Conservation (phyloP, 1,140 invertebrate species). For the Atta cephalotes region DNA sequence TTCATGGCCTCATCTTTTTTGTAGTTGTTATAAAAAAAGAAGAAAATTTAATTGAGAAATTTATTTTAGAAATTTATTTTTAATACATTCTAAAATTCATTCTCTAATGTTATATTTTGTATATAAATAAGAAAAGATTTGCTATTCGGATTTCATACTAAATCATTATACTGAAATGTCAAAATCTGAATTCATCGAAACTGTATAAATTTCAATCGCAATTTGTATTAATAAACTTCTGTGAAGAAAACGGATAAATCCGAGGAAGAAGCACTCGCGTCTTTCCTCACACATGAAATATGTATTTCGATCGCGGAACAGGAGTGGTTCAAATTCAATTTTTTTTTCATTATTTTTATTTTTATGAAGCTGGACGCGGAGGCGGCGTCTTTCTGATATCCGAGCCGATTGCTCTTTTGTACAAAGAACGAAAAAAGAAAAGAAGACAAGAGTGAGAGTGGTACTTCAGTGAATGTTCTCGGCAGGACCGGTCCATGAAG, state of each 20-base stretch:
- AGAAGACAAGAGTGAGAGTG: not conserved
- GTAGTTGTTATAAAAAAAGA: not conserved
- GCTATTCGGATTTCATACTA: not conserved
- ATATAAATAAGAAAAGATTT: slow-evolving; percentile 7
- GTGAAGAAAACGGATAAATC: not conserved
- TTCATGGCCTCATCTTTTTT: not conserved
- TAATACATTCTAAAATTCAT: not conserved
- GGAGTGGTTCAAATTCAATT: not conserved
- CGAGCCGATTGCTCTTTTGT: slow-evolving; percentile 63
- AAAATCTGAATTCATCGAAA: not conserved
- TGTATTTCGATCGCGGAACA: not conserved
- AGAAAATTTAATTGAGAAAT: not conserved
- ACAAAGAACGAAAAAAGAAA: slow-evolving; percentile 16
- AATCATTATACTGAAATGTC: not conserved
- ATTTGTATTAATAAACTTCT: not conserved
- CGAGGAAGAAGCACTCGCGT: not conserved
- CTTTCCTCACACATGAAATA: not conserved
- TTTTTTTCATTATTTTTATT: not conserved
- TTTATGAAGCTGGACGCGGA: not conserved
- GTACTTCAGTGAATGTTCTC: slow-evolving; percentile 56
- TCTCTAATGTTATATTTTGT: not conserved
- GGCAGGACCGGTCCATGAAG: slow-evolving; percentile 56
- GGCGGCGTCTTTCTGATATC: slow-evolving; percentile 37
- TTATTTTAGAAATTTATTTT: not conserved
- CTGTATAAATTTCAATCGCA: not conserved